Percentiles rank a stretch among this genome's conserved stretches.
phyloP scores from a whole-genome alignment of 2,888 invertebrate genomes.

The Ornithoptera alexandrae region DNA sequence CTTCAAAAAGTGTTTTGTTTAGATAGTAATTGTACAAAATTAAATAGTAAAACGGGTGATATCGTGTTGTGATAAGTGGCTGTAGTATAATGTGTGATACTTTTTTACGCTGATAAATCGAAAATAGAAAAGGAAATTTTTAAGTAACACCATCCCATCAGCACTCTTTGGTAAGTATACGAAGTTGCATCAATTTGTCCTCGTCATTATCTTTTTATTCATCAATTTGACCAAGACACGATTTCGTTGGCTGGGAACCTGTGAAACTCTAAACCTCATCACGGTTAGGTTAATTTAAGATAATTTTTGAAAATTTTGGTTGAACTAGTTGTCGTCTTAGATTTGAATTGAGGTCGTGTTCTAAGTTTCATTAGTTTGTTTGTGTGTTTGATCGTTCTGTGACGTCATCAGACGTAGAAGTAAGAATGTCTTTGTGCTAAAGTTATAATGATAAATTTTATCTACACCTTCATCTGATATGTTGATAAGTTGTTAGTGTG shows the following conservation, averaged over 20 bases:
- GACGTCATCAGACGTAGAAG: slow-evolving; percentile 62
- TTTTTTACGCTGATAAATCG: slow-evolving; percentile 59
- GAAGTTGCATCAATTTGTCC: slow-evolving; percentile 57
- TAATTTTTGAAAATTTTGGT: slow-evolving; percentile 32
- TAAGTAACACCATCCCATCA: slow-evolving; percentile 51
- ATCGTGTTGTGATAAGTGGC: slow-evolving; percentile 62
- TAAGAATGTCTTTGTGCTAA: slow-evolving; percentile 62
- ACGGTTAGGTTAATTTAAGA: slow-evolving; percentile 16
- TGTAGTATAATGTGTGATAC: slow-evolving; percentile 68
- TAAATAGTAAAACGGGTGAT: slow-evolving; percentile 61
- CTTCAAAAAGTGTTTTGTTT: slow-evolving; percentile 74
- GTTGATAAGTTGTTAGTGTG: slow-evolving; percentile 42
- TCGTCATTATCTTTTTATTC: slow-evolving; percentile 60
- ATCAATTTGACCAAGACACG: slow-evolving; percentile 44
- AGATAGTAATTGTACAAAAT: slow-evolving; percentile 67
- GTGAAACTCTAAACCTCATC: slow-evolving; percentile 36
- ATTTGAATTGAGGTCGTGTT: slow-evolving; percentile 52
- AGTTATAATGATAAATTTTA: slow-evolving; percentile 66
- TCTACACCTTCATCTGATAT: slow-evolving; percentile 56
- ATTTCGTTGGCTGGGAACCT: slow-evolving; percentile 37
- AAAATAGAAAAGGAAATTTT: slow-evolving; percentile 50
- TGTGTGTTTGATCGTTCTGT: slow-evolving; percentile 61
- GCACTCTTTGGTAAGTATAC: slow-evolving; percentile 70
- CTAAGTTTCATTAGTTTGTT: slow-evolving; percentile 39
- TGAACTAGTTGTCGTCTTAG: slow-evolving; percentile 1